These are phyloP conservation scores for Drosophila parabipectinata DNA, from an alignment of 1,140 invertebrate genomes.

Conservation along the genomic window DNA sequence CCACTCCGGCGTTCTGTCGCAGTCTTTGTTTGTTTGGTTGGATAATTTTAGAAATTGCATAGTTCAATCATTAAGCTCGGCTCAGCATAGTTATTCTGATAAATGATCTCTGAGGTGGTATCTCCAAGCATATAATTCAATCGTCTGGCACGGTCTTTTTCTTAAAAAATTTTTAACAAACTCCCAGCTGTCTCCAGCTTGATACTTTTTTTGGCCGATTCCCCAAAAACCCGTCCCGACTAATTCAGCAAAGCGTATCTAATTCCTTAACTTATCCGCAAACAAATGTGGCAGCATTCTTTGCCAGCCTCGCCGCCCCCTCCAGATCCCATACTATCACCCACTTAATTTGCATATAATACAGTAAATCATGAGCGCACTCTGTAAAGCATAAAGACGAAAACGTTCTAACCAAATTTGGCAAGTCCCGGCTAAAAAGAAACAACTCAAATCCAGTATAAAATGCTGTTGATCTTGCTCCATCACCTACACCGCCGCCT, in stretches of 20 bases:
- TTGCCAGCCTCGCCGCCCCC: slow-evolving; percentile 10
- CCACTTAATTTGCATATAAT: slow-evolving; percentile 71
- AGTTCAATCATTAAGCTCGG: slow-evolving; percentile 28
- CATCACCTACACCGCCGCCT: neutral
- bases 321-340: slow-evolving; percentile 20
- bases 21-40: slow-evolving; percentile 4
- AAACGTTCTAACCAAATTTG: slow-evolving; percentile 65
- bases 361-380: slow-evolving; percentile 73
- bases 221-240: slow-evolving; percentile 33
- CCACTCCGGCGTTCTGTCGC: neutral
- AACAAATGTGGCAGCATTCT: slow-evolving; percentile 50
- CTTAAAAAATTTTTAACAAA: slow-evolving; percentile 10
- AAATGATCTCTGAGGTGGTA: slow-evolving; percentile 36
- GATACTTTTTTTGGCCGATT: slow-evolving; percentile 8
- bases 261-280: slow-evolving; percentile 55
- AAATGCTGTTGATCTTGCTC: slow-evolving; percentile 33
- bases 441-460: slow-evolving; percentile 10
- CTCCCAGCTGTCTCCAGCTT: slow-evolving; percentile 8
- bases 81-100: slow-evolving; percentile 26
- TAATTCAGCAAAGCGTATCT: slow-evolving; percentile 68
- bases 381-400: slow-evolving; percentile 50
- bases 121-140: slow-evolving; percentile 37
- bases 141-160: slow-evolving; percentile 4
- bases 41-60: slow-evolving; percentile 50
- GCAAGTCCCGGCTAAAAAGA: slow-evolving; percentile 33